Conservation (phyloP, 2,888 invertebrate genomes). For the Drosophila stalkeri region DNA sequence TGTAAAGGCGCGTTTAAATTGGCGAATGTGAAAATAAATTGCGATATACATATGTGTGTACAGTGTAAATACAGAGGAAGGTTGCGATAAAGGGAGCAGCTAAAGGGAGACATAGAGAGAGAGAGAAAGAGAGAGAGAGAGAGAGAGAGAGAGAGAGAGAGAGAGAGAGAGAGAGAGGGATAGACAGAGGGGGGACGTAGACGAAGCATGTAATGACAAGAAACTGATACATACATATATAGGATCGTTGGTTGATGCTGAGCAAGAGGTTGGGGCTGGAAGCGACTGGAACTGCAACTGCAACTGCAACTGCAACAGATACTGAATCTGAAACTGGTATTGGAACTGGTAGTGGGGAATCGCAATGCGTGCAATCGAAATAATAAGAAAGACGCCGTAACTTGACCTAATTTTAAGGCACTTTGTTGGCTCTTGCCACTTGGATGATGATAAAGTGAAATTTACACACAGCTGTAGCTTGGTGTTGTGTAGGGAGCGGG, state of each 20-base stretch:
- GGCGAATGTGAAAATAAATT: constrained; percentile 39
- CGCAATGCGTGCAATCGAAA: constrained; percentile 36
- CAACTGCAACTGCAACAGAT: neutral
- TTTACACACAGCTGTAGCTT: constrained; percentile 39
- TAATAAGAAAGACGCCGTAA: constrained; percentile 60
- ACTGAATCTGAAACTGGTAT: neutral
- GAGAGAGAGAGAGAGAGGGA: neutral
- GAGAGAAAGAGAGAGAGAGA: too few relatives aligned
- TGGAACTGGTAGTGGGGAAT: constrained; percentile 3
- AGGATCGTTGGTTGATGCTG: constrained; percentile 15
- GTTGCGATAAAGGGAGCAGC: neutral
- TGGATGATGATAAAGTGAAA: constrained; percentile 69
- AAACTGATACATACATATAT: neutral
- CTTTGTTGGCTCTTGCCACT: constrained; percentile 70
- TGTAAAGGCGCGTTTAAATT: neutral
- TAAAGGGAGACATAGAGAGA: too few relatives aligned
- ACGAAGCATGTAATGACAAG: neutral
- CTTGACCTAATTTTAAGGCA: constrained; percentile 83
- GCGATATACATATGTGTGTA: constrained; percentile 58
- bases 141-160: too few relatives aligned
- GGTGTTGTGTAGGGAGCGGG: neutral
- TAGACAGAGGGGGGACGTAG: too few relatives aligned
- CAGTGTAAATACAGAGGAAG: constrained; percentile 8
- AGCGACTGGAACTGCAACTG: neutral
- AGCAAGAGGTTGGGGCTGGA: neutral